Conservation (phyloP, 1,140 invertebrate species). For the Drosophila pruinosa region DNA sequence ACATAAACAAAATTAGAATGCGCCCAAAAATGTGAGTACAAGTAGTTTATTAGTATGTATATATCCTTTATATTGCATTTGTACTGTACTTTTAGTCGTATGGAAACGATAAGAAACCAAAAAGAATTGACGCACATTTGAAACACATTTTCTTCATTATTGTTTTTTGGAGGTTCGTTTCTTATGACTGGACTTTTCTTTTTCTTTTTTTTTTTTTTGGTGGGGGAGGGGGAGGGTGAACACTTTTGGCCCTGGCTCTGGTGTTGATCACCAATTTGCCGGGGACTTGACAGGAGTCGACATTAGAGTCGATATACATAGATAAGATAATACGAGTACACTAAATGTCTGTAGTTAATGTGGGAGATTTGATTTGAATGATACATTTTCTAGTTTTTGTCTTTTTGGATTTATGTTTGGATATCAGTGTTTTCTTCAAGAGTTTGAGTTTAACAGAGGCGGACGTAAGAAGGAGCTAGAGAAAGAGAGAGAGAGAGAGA, state of each 20-base stretch:
- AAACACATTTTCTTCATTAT: slow-evolving; percentile 14
- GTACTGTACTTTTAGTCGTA: slow-evolving; percentile 36
- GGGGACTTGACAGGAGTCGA: background rate
- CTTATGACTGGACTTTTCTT: slow-evolving; percentile 2
- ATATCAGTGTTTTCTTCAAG: background rate
- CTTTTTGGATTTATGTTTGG: slow-evolving; percentile 1
- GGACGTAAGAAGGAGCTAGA: background rate
- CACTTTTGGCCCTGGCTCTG: background rate
- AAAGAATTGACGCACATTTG: slow-evolving; percentile 19
- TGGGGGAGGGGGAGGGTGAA: background rate
- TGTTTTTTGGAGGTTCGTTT: background rate
- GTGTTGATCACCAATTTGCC: slow-evolving; percentile 17
- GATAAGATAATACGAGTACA: slow-evolving; percentile 11
- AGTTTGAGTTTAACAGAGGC: background rate
- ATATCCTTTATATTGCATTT: slow-evolving; percentile 23
- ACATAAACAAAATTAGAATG: background rate
- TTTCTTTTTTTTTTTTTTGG: background rate
- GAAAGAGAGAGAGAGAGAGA: background rate
- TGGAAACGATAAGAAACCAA: slow-evolving; percentile 1
- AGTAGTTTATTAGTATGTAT: slow-evolving; percentile 36
- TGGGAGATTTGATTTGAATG: slow-evolving; percentile 16
- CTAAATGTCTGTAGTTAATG: slow-evolving; percentile 30
- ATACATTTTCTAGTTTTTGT: background rate
- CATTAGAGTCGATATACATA: slow-evolving; percentile 8
- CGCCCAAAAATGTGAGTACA: slow-evolving; percentile 34